Conservation (phyloP, 2,797 vertebrate genomes). For the Diplodus puntazzo region DNA sequence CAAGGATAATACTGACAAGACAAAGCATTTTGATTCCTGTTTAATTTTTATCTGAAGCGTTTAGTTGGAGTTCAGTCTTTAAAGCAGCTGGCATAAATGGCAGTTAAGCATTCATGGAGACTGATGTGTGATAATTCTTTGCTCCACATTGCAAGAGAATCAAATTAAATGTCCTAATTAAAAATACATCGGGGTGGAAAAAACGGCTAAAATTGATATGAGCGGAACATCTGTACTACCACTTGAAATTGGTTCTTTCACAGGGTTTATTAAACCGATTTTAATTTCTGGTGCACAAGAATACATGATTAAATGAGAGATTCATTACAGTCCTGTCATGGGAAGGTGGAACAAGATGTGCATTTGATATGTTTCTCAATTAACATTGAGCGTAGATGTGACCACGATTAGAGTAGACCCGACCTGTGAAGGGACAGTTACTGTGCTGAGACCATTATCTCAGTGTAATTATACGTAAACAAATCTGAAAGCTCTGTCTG, state of each 20-base stretch:
- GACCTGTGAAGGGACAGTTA: not conserved
- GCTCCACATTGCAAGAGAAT: not conserved
- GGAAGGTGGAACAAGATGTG: not conserved
- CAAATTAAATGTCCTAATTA: slow-evolving; percentile 14
- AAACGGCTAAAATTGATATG: not conserved
- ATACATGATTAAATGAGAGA: slow-evolving; percentile 11
- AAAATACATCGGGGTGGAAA: not conserved
- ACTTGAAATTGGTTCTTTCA: not conserved
- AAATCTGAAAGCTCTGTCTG: not conserved
- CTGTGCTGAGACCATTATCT: not conserved
- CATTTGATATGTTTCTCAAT: slow-evolving; percentile 7
- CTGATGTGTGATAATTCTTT: slow-evolving; percentile 4
- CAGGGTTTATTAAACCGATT: slow-evolving; percentile 11
- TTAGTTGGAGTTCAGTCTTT: not conserved
- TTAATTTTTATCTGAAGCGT: not conserved
- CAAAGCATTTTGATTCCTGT: not conserved
- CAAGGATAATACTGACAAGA: not conserved
- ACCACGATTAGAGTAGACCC: not conserved
- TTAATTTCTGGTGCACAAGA: not conserved
- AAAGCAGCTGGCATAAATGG: not conserved
- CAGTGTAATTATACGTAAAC: not conserved
- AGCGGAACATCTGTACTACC: slow-evolving; percentile 15
- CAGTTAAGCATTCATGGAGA: not conserved
- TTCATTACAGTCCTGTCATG: not conserved
- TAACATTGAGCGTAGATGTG: slow-evolving; percentile 6